A percentile compares a stretch with the other conserved stretches of the same genome.
Evolutionary conservation across 1,140 invertebrate genomes (phyloP).

Genomic region (Tribolium castaneum): DNA sequence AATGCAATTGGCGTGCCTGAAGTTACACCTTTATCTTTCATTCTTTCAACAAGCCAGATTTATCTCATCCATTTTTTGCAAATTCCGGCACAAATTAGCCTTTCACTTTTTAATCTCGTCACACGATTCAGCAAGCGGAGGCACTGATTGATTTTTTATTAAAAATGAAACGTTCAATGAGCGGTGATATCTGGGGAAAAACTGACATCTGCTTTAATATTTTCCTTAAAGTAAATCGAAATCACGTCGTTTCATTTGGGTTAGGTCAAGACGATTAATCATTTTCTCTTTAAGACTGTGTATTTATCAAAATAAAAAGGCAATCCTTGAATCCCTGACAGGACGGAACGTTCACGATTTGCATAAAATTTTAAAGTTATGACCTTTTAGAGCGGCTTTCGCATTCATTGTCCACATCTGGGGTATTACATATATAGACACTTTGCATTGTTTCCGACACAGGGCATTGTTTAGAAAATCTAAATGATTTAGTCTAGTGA

Average conservation of each 20-base stretch:
- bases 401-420: slow-evolving; percentile 14
- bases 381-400: neutral
- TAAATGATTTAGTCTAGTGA: neutral
- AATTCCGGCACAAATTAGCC: neutral
- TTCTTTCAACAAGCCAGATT: neutral
- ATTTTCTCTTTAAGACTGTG: neutral
- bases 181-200: neutral
- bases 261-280: neutral
- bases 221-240: neutral
- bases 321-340: neutral
- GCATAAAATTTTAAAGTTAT: neutral
- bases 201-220: too few relatives aligned
- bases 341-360: neutral
- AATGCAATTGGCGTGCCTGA: neutral
- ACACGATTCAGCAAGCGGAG: neutral
- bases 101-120: neutral
- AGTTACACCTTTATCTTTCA: neutral
- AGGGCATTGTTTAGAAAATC: neutral
- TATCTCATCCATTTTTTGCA: neutral
- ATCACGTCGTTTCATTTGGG: neutral
- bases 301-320: neutral
- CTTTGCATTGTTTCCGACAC: slow-evolving; percentile 17
- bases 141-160: neutral
- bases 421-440: slow-evolving; percentile 5
- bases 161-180: neutral